Base-by-base conservation (phyloP, 2,797 vertebrate genomes). In the Molossus molossus region DNA sequence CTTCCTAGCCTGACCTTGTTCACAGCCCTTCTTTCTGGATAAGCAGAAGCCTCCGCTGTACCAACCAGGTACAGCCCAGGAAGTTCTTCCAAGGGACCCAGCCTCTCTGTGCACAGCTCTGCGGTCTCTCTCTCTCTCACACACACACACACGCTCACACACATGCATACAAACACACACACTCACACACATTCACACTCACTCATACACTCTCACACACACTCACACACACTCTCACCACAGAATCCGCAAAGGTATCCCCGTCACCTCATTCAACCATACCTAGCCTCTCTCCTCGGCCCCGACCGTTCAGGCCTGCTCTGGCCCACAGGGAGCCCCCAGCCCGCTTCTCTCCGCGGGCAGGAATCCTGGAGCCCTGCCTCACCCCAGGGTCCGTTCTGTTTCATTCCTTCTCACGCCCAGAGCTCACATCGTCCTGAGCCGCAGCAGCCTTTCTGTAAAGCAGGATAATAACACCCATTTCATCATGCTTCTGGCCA, bases 31-130 rank as follows among this genome's bases (percentile, higher is more conserved):
- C 21, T 17, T 84, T 67, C 21, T 17, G 40, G 73, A 33, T 0
- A 70, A 33, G 27, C 48, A 57, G 48, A 72, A 18, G 27, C 79
- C 76, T 29, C 64, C 12, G 14, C 27, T 37, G 75, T n/a, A n/a
- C 20, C n/a, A 77, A 9, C 14, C 53, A n/a, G 0, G 0, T 7
- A 40, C 11, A 37, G 53, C 60, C 27, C 40, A 29, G 13, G 3
- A 37, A 53, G n/a, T 23, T 50, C 13, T 73, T 91, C 72, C 9
- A 3, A 25, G 50, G 50, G 70, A 55, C n/a, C 0, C 13, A 5
- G 3, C 29, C 50, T 37, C n/a, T 58, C 77, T 82, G 13, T 18
- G 8, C 27, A 1, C 2, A 72, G 25, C 25, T 70, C 69, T 72
- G 33, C 1, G n/a, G 1, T 57, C 12, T 50, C 13, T 33, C 27